Percentiles rank a stretch among this genome's conserved stretches.
These are phyloP conservation scores for Ivindomyrus marchei DNA, from an alignment of 2,113 vertebrate species.

Conservation along the genomic window DNA sequence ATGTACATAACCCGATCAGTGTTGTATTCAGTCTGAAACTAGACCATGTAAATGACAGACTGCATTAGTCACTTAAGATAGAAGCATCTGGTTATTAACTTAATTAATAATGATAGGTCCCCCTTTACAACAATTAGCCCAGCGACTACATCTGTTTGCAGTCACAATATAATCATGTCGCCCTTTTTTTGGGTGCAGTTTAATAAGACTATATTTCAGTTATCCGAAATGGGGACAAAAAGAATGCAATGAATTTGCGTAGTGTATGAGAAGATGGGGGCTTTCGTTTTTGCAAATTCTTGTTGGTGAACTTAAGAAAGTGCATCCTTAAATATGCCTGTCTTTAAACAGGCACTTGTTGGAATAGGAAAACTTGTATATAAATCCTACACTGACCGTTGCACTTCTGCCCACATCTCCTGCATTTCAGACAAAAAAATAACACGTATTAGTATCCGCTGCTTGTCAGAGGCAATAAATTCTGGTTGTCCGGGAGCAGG, in stretches of 20 bases:
- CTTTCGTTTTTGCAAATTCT: not conserved
- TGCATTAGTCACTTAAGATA: not conserved
- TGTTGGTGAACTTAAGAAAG: not conserved
- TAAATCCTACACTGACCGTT: not conserved
- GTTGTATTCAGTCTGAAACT: not conserved
- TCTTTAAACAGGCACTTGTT: not conserved
- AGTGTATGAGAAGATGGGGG: not conserved
- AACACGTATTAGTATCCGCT: not conserved
- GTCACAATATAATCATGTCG: not conserved
- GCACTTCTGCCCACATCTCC: not conserved
- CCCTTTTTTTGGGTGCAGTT: not conserved
- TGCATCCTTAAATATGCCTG: not conserved
- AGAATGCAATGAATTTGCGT: not conserved
- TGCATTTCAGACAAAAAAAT: constrained; percentile 2
- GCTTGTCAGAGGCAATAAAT: not conserved
- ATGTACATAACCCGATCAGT: not conserved
- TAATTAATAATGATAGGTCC: not conserved
- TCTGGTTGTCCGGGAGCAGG: not conserved
- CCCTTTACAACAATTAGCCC: constrained; percentile 7
- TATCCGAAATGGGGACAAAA: not conserved
- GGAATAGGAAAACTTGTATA: not conserved
- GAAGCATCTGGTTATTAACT: not conserved
- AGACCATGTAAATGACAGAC: not conserved
- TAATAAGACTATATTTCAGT: not conserved
- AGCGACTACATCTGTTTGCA: not conserved